phyloP scores from a whole-genome alignment of 2,113 vertebrate species.

The Antechinus stuartii region DNA sequence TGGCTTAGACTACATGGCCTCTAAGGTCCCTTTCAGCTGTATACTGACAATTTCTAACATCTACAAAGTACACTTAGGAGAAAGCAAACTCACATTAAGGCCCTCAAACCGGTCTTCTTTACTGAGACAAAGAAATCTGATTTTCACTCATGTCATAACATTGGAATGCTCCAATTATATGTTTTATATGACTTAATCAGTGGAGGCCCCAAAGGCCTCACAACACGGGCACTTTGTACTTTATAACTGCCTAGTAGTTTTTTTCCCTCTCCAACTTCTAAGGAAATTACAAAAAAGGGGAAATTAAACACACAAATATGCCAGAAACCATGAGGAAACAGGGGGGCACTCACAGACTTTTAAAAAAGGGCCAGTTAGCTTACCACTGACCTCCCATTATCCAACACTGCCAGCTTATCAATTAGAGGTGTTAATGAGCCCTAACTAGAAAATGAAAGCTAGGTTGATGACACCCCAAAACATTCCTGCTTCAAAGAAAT shows the following conservation, averaged over 20 bases:
- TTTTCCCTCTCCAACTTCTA: slow-evolving; percentile 8
- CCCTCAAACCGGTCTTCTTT: background rate
- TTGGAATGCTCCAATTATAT: background rate
- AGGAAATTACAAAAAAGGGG: slow-evolving; percentile 43
- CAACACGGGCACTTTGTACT: background rate
- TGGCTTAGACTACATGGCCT: background rate
- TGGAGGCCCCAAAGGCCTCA: background rate
- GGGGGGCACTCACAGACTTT: background rate
- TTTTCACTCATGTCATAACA: background rate
- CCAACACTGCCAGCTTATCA: background rate
- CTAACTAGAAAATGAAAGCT: background rate
- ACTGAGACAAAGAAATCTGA: background rate
- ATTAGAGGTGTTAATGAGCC: background rate
- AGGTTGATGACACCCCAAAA: background rate
- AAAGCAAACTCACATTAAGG: background rate
- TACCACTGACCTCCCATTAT: background rate
- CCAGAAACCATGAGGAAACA: slow-evolving; percentile 6
- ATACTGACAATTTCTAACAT: background rate
- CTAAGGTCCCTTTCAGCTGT: background rate
- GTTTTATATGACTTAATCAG: slow-evolving; percentile 2
- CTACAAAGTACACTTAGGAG: background rate
- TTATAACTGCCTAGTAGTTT: background rate
- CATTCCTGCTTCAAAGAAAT: background rate
- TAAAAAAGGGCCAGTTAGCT: background rate
- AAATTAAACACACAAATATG: slow-evolving; percentile 39